Base-by-base conservation (phyloP, 2,797 vertebrate species). In the Chromobotia macracanthus region DNA sequence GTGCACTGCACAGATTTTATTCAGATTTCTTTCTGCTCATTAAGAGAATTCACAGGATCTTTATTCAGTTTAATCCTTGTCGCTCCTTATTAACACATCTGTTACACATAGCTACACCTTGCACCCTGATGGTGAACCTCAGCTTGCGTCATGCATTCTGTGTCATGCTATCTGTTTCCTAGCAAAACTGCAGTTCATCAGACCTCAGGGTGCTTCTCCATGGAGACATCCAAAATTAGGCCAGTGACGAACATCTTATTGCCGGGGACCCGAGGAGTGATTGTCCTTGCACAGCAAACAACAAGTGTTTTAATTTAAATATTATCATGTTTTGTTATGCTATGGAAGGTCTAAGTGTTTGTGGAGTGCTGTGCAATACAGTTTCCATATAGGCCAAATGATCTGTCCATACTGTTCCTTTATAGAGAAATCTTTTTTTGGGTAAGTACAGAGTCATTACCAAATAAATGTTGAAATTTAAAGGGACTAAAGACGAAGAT, bases 211-310 rank as follows among this genome's bases (percentile, higher is more conserved):
- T 82, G 75, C 55, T 64, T 35, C 23, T 76, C 68, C 51, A 69
- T 16, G 72, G 72, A 79, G 63, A 79, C 56, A 12, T 76, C 46
- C 76, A 61, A 66, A 75, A 81, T 83, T 85, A 84, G 73, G 31
- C 5, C 28, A 12, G 55, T 75, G 72, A 82, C 41, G 60, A 85
- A 66, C 61, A 28, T 64, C 48, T 46, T 71, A 50, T 72, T 63
- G 35, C 66, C 53, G n/a, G 25, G 9, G 55, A 31, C 50, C 28
- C 69, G 25, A 74, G 10, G 5, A 19, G 51, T 55, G 71, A 64
- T 80, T 81, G 21, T 56, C 31, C 35, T 58, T 31, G 44, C 58
- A 55, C 44, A 23, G 19, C 79, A n/a, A 28, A 38, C 79, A 46
- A n/a, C n/a, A n/a, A n/a, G 63, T 48, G 21, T 16, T 9, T 5